These are phyloP conservation scores for Brachypodius melanocephalos DNA, from an alignment of 2,113 vertebrate species.

Conservation along the genomic window DNA sequence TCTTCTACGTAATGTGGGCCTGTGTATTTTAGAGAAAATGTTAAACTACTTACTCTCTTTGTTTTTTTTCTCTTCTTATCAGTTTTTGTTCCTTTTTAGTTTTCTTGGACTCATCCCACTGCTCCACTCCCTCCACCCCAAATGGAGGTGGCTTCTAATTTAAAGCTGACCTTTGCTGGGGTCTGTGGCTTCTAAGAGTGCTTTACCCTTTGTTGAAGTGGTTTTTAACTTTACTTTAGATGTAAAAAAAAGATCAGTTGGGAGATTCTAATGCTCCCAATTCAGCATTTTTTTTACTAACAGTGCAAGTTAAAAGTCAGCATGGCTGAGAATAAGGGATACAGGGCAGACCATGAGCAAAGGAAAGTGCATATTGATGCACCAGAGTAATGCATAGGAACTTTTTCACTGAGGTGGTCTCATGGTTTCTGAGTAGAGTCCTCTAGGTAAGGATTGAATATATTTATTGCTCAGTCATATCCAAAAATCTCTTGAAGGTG, in stretches of 20 bases:
- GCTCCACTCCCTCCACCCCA: background rate
- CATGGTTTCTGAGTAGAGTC: background rate
- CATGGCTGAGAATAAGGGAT: constrained; percentile 43
- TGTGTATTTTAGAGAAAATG: background rate
- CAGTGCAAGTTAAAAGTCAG: constrained; percentile 52
- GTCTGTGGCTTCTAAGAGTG: constrained; percentile 31
- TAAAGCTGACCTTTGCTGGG: constrained; percentile 50
- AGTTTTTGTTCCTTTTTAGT: background rate
- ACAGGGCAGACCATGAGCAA: background rate
- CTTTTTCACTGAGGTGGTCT: background rate
- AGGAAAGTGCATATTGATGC: constrained; percentile 46
- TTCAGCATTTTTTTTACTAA: constrained; percentile 53
- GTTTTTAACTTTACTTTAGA: constrained; percentile 52
- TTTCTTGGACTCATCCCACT: background rate
- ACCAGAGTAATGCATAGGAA: background rate
- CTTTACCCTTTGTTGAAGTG: constrained; percentile 26
- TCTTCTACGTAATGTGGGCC: background rate
- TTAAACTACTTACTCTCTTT: background rate
- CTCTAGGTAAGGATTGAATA: background rate
- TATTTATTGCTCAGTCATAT: background rate
- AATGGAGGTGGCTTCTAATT: constrained; percentile 33
- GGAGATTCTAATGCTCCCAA: constrained; percentile 54
- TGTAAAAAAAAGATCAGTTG: constrained; percentile 66
- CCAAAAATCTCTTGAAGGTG: background rate
- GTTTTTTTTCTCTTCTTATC: background rate